Base-by-base conservation (phyloP, 2,797 vertebrate species). In the Phylloscopus collybita region DNA sequence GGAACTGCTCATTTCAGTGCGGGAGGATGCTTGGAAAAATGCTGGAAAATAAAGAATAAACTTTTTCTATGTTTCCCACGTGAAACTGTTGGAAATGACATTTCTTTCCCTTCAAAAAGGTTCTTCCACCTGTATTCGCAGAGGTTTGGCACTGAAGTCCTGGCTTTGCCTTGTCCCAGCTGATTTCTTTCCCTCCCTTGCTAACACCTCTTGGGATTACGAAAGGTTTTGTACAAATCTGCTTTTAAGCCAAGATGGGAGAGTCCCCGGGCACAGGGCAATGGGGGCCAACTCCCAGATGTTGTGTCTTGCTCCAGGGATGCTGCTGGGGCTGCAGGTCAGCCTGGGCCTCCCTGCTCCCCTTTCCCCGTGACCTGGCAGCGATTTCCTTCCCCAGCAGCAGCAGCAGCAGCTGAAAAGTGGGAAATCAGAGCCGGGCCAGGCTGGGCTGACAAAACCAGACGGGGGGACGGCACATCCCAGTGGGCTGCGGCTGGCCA, bases 21-120 rank as follows among this genome's bases (percentile, higher is more conserved):
- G 2, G 34, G 12, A 62, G 3, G 3, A 44, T 0, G 3, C 42
- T 66, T 73, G 57, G 61, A 3, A 85, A 83, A 74, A 27, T 20
- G 69, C 23, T 76, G 51, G 36, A 20, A 69, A 65, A 76, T 1
- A 10, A 56, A 21, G 36, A 42, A 16, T 26, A 8, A 4, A 29
- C 57, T 49, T 45, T 80, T 70, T 16, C 0, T 0, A 50, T 0
- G 1, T 64, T 79, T 62, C 42, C 34, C 20, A 66, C 0, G 0
- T 25, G 8, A 54, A 92, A 23, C 22, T 4, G 1, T 30, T 49
- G 47, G 56, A 62, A 81, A 56, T 3, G 0, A 32, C 29, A 13
- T 26, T 34, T 42, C 8, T 75, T 75, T 54, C 13, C 9, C 18
- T 38, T 10, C 12, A 36, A 71, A 36, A 42, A 20, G 6, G 18